A percentile compares a stretch with the other conserved stretches of the same genome.
These are phyloP conservation scores for Alethe castanea DNA, from an alignment of 2,113 vertebrate genomes.

Conservation along the genomic window DNA sequence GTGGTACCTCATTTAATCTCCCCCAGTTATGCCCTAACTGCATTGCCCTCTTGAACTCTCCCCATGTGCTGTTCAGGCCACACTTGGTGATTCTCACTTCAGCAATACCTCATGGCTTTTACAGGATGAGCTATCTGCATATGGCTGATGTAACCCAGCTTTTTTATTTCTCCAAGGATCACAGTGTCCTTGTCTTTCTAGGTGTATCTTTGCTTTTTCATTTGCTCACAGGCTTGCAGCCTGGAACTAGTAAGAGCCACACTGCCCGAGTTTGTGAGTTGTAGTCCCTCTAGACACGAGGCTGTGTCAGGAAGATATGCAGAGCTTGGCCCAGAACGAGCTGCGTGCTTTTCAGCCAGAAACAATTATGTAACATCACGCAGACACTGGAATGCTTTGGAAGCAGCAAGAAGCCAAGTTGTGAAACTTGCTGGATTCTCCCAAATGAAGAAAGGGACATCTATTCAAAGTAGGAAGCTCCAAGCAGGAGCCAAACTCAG, in stretches of 20 bases:
- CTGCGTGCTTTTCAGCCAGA: not conserved
- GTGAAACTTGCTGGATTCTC: not conserved
- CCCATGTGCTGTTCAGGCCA: not conserved
- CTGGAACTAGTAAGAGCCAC: not conserved
- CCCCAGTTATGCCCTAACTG: not conserved
- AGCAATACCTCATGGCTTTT: not conserved
- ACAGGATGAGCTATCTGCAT: not conserved
- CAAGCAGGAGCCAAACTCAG: not conserved
- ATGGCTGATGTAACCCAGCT: not conserved
- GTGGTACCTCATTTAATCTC: not conserved
- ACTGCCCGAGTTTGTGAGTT: not conserved
- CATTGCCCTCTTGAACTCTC: not conserved
- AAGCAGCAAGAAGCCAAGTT: not conserved
- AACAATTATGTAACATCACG: slow-evolving; percentile 22
- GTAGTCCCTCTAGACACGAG: not conserved
- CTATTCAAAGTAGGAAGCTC: not conserved
- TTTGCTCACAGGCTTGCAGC: not conserved
- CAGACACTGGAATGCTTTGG: not conserved
- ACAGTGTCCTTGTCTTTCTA: not conserved
- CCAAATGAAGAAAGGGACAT: not conserved
- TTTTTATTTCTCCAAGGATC: not conserved
- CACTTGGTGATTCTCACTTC: not conserved
- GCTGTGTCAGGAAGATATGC: not conserved
- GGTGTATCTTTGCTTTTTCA: not conserved
- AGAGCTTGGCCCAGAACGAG: not conserved